These are phyloP conservation scores for Orussus abietinus DNA, from an alignment of 1,140 invertebrate species.

Conservation along the genomic window DNA sequence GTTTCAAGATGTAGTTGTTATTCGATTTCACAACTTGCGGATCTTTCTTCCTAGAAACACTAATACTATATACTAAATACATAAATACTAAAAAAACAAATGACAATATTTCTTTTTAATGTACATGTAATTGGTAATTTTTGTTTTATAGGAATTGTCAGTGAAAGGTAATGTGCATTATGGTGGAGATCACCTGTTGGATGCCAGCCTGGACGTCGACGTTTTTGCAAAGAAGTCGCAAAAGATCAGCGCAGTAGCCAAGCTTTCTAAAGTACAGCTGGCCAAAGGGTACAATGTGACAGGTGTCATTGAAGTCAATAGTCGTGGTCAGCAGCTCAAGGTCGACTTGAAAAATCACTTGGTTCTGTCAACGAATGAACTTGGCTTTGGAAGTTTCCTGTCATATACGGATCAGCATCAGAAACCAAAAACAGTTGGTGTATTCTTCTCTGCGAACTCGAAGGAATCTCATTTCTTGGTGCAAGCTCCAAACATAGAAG, in stretches of 20 bases:
- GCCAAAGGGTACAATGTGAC: constrained; percentile 44
- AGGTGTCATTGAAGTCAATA: constrained; percentile 38
- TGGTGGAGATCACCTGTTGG: constrained; percentile 44
- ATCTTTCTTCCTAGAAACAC: no score
- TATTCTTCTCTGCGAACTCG: constrained; percentile 44
- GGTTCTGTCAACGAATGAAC: constrained; percentile 27
- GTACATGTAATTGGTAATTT: neutral
- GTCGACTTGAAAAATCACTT: constrained; percentile 41
- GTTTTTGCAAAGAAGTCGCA: constrained; percentile 61
- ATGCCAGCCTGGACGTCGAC: constrained; percentile 57
- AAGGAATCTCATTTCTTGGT: constrained; percentile 48
- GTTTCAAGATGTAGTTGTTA: no score
- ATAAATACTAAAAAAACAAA: no score
- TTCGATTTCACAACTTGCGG: no score
- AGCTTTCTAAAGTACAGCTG: constrained; percentile 29
- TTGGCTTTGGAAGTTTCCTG: constrained; percentile 39
- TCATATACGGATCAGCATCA: constrained; percentile 43
- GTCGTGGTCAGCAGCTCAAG: constrained; percentile 50
- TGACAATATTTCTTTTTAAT: constrained; percentile 4
- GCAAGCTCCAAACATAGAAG: constrained; percentile 53
- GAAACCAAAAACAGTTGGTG: constrained; percentile 40
- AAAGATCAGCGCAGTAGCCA: constrained; percentile 52
- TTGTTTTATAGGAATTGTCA: constrained; percentile 48
- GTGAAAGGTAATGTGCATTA: constrained; percentile 51
- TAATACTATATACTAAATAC: no score